These are phyloP conservation scores for Allobates femoralis DNA, from an alignment of 2,797 vertebrate genomes.

Conservation along the genomic window DNA sequence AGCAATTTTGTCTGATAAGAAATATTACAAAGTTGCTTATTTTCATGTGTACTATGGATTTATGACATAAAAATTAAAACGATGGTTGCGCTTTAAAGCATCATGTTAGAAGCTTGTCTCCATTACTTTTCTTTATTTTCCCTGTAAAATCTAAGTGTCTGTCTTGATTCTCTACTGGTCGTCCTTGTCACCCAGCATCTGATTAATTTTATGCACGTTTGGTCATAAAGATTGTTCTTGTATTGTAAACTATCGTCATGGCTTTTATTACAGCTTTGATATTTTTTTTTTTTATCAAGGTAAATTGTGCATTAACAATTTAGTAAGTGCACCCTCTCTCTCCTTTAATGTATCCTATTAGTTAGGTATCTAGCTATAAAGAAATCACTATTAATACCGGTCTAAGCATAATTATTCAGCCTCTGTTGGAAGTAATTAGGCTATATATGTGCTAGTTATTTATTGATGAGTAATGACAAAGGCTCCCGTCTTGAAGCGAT, in stretches of 20 bases:
- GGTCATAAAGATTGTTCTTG: no score
- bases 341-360: neutral
- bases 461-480: constrained; percentile 72
- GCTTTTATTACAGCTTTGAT: no score
- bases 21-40: no score
- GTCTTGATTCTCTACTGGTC: neutral
- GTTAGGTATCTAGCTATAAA: neutral
- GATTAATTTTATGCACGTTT: neutral
- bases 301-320: no score
- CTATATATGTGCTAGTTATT: constrained; percentile 72
- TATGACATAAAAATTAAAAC: no score
- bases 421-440: constrained; percentile 44
- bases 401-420: neutral
- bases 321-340: no score
- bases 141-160: no score
- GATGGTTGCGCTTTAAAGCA: no score
- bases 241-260: no score
- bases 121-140: neutral
- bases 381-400: neutral
- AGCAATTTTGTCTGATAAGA: no score
- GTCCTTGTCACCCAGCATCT: neutral
- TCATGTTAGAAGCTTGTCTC: neutral
- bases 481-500: constrained; percentile 67
- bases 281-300: no score
- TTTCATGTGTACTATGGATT: no score